These are phyloP conservation scores for Zosterops hypoxanthus DNA, from an alignment of 2,113 vertebrate species.

Conservation along the genomic window DNA sequence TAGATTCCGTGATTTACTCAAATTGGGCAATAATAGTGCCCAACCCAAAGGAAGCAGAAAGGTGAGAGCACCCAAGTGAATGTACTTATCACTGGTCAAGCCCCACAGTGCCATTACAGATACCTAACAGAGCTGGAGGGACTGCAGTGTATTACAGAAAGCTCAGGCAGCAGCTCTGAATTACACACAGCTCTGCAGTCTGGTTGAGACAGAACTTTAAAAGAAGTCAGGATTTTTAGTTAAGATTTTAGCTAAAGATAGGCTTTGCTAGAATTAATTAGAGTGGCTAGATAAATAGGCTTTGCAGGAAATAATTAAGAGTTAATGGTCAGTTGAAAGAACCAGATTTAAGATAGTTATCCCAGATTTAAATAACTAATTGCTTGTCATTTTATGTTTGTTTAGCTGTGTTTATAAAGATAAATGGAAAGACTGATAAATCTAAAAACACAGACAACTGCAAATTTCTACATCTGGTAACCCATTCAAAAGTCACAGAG, in stretches of 20 bases:
- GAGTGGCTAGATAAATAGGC: neutral
- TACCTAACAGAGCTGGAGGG: neutral
- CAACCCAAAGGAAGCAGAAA: neutral
- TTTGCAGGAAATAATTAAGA: neutral
- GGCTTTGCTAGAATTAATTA: no score
- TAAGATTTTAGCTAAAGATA: no score
- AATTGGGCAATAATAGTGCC: accelerated
- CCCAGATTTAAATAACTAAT: neutral
- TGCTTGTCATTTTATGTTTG: neutral
- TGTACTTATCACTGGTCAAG: neutral
- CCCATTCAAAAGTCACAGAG: neutral
- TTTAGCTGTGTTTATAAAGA: neutral
- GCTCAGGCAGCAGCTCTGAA: neutral
- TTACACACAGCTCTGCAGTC: neutral
- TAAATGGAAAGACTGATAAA: neutral
- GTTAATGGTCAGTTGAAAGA: neutral
- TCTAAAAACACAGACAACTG: neutral
- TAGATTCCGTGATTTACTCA: neutral
- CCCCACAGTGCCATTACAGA: neutral
- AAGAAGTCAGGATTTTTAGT: no score
- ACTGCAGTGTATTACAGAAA: neutral
- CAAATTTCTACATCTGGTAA: neutral
- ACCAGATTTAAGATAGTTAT: neutral
- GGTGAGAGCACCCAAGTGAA: neutral
- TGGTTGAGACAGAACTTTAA: neutral